phyloP scores from a whole-genome alignment of 2,113 vertebrate species.

The Noctilio leporinus region DNA sequence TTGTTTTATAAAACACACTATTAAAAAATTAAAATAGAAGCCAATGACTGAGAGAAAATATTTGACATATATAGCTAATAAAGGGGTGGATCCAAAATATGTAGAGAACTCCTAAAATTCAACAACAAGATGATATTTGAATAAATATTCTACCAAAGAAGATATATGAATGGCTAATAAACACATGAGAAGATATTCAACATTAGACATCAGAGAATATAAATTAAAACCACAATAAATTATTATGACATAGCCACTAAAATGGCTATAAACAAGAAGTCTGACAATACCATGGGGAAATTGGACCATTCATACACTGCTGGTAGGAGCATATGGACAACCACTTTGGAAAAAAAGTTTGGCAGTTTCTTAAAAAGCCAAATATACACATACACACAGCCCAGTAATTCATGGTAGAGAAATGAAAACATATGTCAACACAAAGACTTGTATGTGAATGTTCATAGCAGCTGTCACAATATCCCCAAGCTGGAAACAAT shows the following conservation, averaged over 20 bases:
- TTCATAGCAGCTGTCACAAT: neutral
- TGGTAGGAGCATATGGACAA: neutral
- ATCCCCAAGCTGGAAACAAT: neutral
- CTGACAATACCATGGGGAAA: neutral
- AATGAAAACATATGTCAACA: neutral
- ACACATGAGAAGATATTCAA: too few species aligned
- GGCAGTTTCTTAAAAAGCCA: neutral
- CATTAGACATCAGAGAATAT: too few species aligned
- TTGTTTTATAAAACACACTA: neutral
- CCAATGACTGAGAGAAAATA: neutral
- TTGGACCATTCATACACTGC: neutral
- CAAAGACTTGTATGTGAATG: neutral
- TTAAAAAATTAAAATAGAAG: constrained; percentile 19
- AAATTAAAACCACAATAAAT: neutral
- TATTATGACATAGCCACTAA: neutral
- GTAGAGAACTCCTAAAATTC: neutral
- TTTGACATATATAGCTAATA: neutral
- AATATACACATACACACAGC: neutral
- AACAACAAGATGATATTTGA: neutral
- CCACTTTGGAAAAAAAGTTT: neutral
- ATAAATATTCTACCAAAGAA: constrained; percentile 8
- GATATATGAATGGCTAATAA: neutral
- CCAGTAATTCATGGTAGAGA: neutral
- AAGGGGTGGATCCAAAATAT: neutral
- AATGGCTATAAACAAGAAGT: neutral